Evolutionary conservation across 1,140 invertebrate species (phyloP).

Genomic region (Lethocerus indicus): DNA sequence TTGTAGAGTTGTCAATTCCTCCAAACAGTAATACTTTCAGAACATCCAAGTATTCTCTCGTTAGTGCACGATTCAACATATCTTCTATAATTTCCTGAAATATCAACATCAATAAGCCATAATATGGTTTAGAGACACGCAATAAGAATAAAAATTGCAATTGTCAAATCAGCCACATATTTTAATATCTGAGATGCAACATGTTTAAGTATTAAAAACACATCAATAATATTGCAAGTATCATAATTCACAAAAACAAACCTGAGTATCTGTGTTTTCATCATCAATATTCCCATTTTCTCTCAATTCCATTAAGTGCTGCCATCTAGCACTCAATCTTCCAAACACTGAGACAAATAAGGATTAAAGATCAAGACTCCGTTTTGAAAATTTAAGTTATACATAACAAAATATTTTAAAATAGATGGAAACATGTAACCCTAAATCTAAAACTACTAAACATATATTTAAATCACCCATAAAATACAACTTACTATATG

Average conservation of each 20-base stretch:
- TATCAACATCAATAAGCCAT: too few relatives aligned
- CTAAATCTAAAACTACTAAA: neutral
- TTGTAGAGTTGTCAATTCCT: conserved; percentile 17
- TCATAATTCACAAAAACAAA: conserved; percentile 1
- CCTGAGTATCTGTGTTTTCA: conserved; percentile 56
- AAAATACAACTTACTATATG: conserved; percentile 43
- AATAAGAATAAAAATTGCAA: too few relatives aligned
- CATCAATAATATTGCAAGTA: too few relatives aligned
- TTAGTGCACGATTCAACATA: conserved; percentile 69
- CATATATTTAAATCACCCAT: neutral
- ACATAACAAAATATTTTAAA: neutral
- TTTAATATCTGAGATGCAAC: too few relatives aligned
- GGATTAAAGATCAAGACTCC: neutral
- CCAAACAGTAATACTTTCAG: conserved; percentile 47
- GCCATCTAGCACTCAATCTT: conserved; percentile 54
- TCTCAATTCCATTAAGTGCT: conserved; percentile 51
- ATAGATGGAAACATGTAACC: neutral
- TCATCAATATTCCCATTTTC: conserved; percentile 58
- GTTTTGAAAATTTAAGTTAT: neutral
- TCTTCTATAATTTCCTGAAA: conserved; percentile 65
- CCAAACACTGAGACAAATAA: conserved; percentile 14
- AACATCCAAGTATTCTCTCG: conserved; percentile 71
- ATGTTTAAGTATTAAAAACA: too few relatives aligned
- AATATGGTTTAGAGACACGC: too few relatives aligned
- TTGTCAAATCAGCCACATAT: too few relatives aligned